Conservation (phyloP, 2,797 vertebrate genomes). For the Paratrypauchen microcephalus region DNA sequence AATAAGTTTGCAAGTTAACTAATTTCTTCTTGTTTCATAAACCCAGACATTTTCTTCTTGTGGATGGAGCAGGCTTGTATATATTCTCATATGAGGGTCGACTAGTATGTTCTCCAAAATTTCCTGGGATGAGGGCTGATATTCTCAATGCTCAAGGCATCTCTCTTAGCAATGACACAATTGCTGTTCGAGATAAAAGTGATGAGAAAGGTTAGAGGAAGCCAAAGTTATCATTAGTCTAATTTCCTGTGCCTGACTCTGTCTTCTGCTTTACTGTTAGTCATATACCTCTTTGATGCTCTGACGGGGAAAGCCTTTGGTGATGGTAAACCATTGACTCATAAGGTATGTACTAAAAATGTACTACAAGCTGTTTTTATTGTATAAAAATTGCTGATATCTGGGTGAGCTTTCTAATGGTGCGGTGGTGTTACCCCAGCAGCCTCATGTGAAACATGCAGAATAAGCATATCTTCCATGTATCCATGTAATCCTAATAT, state of each 20-base stretch:
- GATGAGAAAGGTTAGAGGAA: conserved; percentile 86
- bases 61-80: conserved; percentile 90
- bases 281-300: conserved; percentile 90
- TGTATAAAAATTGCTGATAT: not conserved
- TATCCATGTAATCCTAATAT: no score
- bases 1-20: not conserved
- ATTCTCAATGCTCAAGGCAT: conserved; percentile 86
- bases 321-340: conserved; percentile 88
- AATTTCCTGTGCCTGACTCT: conserved; percentile 1
- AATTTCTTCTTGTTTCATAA: conserved; percentile 6
- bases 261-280: conserved; percentile 59
- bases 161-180: conserved; percentile 90
- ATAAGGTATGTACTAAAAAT: conserved; percentile 81
- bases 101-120: conserved; percentile 89
- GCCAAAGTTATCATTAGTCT: not conserved
- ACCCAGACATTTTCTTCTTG: conserved; percentile 90
- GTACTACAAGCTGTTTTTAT: not conserved
- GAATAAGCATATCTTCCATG: no score
- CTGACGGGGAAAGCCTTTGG: conserved; percentile 88
- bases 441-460: no score
- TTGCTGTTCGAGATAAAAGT: conserved; percentile 89
- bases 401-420: no score
- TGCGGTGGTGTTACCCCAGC: no score
- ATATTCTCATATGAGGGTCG: conserved; percentile 94
- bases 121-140: conserved; percentile 90